phyloP scores from a whole-genome alignment of 2,113 vertebrate genomes.

The Protobothrops flavoviridis region DNA sequence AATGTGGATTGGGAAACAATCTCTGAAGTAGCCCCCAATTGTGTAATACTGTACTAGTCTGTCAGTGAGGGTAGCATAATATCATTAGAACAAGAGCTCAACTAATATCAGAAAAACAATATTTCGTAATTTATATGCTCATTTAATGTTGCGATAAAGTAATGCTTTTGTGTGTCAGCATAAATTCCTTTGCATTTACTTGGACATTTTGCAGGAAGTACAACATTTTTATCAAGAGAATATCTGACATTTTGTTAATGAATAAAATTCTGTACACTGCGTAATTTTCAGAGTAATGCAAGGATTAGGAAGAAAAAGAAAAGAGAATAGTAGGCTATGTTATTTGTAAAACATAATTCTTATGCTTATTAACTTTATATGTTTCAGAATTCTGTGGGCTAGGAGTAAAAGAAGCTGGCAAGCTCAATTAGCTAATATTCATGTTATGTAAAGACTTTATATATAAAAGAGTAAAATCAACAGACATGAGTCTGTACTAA shows the following conservation, averaged over 20 bases:
- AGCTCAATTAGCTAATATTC: background rate
- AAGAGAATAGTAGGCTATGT: background rate
- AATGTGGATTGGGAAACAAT: background rate
- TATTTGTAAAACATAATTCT: background rate
- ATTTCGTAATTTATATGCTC: background rate
- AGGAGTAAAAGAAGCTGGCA: background rate
- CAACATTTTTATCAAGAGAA: background rate
- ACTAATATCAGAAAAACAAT: background rate
- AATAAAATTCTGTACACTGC: background rate
- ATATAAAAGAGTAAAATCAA: background rate
- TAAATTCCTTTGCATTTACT: background rate
- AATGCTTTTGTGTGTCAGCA: conserved; percentile 3
- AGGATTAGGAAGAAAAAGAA: background rate
- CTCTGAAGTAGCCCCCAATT: background rate
- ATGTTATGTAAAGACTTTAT: background rate
- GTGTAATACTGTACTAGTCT: background rate
- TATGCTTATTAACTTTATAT: background rate
- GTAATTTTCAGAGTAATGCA: background rate
- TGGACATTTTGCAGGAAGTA: background rate
- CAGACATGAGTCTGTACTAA: background rate
- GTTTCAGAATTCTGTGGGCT: background rate
- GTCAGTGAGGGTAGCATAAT: background rate
- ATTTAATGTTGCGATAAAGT: background rate
- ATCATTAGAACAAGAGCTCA: background rate
- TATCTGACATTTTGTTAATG: background rate